Conservation (phyloP, 2,113 vertebrate genomes). For the Xerus inauris region DNA sequence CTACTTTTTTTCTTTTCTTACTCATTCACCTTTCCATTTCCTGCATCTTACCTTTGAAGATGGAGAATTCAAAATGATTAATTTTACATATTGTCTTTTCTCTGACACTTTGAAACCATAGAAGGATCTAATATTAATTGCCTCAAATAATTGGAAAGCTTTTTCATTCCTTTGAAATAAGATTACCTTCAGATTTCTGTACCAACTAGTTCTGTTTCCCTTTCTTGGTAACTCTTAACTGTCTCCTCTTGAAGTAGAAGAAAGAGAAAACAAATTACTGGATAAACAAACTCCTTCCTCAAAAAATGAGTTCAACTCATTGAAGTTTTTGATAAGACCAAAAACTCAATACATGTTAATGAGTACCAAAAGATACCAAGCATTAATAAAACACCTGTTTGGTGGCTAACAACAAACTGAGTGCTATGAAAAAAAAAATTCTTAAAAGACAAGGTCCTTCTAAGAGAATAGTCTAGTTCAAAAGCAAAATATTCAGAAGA, state of each 20-base stretch:
- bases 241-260: not conserved
- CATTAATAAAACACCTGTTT: not conserved
- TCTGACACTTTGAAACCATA: not conserved
- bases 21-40: not conserved
- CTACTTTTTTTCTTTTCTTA: not conserved
- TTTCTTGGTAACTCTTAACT: not conserved
- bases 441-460: not conserved
- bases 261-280: not conserved
- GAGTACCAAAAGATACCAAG: not conserved
- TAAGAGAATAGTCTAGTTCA: not conserved
- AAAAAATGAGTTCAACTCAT: not conserved
- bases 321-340: too few species aligned
- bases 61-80: not conserved
- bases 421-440: not conserved
- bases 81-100: not conserved
- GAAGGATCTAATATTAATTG: not conserved
- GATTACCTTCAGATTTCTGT: not conserved
- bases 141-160: not conserved
- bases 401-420: not conserved
- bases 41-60: not conserved
- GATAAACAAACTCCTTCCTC: not conserved
- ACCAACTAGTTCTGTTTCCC: not conserved
- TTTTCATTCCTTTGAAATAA: not conserved
- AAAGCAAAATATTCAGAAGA: not conserved
- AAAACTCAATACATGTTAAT: not conserved